A percentile compares a stretch with the other conserved stretches of the same genome.
Conservation (phyloP, 2,888 invertebrate genomes). For the Rotaria macrura region DNA sequence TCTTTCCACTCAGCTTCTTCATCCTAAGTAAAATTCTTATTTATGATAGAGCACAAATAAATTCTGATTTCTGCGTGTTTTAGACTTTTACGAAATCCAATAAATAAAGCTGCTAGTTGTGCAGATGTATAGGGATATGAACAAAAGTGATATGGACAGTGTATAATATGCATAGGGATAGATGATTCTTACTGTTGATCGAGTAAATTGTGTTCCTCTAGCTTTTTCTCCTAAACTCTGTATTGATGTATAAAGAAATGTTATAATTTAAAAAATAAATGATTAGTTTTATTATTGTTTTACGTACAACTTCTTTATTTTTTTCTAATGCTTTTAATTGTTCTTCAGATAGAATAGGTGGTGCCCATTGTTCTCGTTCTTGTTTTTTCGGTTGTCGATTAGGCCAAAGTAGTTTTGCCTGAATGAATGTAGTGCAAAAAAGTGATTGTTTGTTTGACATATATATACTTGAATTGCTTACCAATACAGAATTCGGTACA, state of each 20-base stretch:
- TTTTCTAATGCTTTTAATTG: neutral
- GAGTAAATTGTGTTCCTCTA: neutral
- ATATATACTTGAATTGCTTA: neutral
- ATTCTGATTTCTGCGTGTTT: too few relatives aligned
- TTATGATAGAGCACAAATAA: too few relatives aligned
- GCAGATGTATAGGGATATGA: neutral
- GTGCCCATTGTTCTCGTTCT: neutral
- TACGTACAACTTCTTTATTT: neutral
- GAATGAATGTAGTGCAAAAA: too few relatives aligned
- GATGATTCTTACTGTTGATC: neutral
- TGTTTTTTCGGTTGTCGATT: neutral
- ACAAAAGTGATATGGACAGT: neutral
- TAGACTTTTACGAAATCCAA: too few relatives aligned
- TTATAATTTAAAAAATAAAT: neutral
- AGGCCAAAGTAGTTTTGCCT: constrained; percentile 10
- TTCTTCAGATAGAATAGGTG: neutral
- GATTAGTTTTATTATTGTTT: too few relatives aligned
- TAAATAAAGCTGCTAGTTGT: neutral
- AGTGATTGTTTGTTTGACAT: too few relatives aligned
- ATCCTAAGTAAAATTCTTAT: neutral
- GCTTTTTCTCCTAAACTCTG: neutral
- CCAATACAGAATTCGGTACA: neutral
- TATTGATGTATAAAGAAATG: neutral
- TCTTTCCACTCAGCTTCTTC: constrained; percentile 10
- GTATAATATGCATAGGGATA: neutral